Evolutionary conservation across 2,888 invertebrate species (phyloP), one percentile per base, ranked within the genome.

Genomic region (Teleiodes luculella): DNA sequence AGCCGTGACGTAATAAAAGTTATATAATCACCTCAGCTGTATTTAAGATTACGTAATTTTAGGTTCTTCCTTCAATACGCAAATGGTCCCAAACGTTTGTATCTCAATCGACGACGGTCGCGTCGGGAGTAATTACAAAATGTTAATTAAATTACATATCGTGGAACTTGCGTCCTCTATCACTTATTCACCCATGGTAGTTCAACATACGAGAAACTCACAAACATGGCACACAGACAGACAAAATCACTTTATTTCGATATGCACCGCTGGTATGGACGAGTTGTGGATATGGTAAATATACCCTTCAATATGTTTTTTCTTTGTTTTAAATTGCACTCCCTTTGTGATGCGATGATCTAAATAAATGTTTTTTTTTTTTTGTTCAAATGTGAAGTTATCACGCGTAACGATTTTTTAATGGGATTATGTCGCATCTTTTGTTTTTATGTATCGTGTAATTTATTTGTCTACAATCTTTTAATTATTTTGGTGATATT

Each of bases 261-360:
- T 89, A 89, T 89, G 86, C 89, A 89, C 89, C 89, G 78, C 89
- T 89, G 89, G 89, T 86, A 85, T 85, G 89, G 89, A 87, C 79
- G 88, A 78, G 85, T 85, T 83, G 65, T 61, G 71, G 72, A 68
- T 74, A 76, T 78, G 79, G 79, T 82, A 83, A 84, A 74, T 83
- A 80, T 80, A 68, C 59, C 20, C 30, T 36, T 66, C 58, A 48
- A 57, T 53, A 56, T 64, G 64, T 57, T 64, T 66, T 67, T 58
- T 56, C 59, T 57, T 50, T 60, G 63, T 68, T n/a, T n/a, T n/a
- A n/a, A 56, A 62, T 59, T 67, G 58, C 63, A 61, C 56, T n/a
- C n/a, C n/a, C n/a, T 53, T 51, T 57, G 52, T 45, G 68, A 63
- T 68, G 72, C 64, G 67, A 66, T 73, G 3, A 24, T 24, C 6